Conservation (phyloP, 2,113 vertebrate species). For the Mirounga angustirostris region DNA sequence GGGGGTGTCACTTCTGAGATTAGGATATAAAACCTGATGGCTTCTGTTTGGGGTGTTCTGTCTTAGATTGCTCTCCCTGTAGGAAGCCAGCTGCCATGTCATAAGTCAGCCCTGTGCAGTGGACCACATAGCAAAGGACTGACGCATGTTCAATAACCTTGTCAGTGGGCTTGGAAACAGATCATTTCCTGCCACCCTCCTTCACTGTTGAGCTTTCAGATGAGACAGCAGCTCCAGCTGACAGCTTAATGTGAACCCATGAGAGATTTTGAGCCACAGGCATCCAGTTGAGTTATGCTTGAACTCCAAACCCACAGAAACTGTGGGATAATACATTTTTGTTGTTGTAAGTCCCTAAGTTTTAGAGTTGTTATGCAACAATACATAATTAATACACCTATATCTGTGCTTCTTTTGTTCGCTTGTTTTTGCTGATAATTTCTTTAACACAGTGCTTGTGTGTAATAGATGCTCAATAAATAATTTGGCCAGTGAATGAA, state of each 20-base stretch:
- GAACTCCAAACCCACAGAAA: neutral
- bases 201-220: neutral
- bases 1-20: neutral
- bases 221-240: neutral
- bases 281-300: neutral
- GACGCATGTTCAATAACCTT: neutral
- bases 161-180: neutral
- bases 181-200: neutral
- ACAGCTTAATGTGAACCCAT: neutral
- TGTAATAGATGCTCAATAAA: neutral
- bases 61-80: neutral
- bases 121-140: no score
- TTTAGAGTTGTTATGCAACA: conserved; percentile 5
- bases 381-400: neutral
- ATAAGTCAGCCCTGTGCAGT: neutral
- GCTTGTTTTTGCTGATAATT: neutral
- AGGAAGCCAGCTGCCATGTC: neutral
- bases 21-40: neutral
- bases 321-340: neutral
- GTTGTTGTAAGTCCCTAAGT: neutral
- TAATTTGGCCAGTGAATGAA: neutral
- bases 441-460: neutral
- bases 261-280: neutral
- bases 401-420: neutral
- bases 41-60: neutral